These are phyloP conservation scores for Gnatocerus cornutus DNA, from an alignment of 2,888 invertebrate genomes.

Conservation along the genomic window DNA sequence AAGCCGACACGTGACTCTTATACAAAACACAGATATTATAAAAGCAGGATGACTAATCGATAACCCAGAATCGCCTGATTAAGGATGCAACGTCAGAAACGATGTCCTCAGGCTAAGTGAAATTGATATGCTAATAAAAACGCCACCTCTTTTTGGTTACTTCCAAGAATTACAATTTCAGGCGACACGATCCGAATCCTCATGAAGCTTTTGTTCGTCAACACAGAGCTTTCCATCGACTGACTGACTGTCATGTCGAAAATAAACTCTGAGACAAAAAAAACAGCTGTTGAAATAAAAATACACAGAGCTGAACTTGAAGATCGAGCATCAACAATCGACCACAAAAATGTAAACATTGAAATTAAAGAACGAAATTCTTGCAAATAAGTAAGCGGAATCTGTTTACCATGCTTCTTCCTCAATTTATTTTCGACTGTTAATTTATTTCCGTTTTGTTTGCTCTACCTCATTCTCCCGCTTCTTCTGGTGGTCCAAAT, in stretches of 20 bases:
- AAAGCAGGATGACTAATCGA: constrained; percentile 47
- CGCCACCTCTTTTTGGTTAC: constrained; percentile 27
- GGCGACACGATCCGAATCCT: background rate
- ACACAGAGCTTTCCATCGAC: background rate
- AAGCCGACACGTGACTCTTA: constrained; percentile 50
- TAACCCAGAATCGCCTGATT: constrained; percentile 46
- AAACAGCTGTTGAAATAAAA: constrained; percentile 10
- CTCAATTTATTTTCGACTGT: no score
- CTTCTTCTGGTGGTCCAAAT: background rate
- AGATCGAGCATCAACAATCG: constrained; percentile 10
- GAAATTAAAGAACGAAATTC: background rate
- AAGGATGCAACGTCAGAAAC: constrained; percentile 50
- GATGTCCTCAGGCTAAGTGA: constrained; percentile 46
- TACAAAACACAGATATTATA: constrained; percentile 50
- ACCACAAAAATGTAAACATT: constrained; percentile 11
- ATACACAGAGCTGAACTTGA: constrained; percentile 20
- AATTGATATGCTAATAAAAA: constrained; percentile 47
- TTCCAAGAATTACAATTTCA: constrained; percentile 29
- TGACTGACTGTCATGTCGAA: background rate
- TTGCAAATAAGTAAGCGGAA: background rate
- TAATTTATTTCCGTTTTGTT: no score
- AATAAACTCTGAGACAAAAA: constrained; percentile 11
- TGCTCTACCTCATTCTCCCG: no score
- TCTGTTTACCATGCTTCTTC: no score
- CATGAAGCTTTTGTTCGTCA: constrained; percentile 18